These are phyloP conservation scores for Eumacrocentrus americanus DNA, from an alignment of 2,888 invertebrate species.

Conservation along the genomic window DNA sequence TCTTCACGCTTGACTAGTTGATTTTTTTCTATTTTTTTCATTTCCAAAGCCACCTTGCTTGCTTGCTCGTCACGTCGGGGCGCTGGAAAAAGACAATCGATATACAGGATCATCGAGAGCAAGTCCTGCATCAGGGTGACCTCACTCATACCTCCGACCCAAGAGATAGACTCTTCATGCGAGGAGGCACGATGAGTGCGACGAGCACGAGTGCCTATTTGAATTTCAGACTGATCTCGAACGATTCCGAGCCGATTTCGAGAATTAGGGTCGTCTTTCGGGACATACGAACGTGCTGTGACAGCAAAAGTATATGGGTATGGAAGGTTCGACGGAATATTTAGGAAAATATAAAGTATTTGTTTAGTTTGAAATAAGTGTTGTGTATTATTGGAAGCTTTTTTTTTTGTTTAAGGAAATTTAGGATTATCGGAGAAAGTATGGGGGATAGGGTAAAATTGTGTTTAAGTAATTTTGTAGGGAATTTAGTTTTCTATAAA, in stretches of 20 bases:
- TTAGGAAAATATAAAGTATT: no score
- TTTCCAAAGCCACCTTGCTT: background rate
- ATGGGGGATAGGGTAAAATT: no score
- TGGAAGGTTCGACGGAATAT: no score
- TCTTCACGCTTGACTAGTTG: constrained; percentile 15
- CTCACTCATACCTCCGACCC: background rate
- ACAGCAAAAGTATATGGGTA: background rate
- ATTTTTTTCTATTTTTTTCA: background rate
- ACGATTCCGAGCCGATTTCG: constrained; percentile 39
- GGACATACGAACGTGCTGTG: constrained; percentile 14
- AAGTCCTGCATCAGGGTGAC: background rate
- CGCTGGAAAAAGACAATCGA: constrained; percentile 15
- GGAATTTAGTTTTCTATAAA: no score
- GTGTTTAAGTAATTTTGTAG: no score
- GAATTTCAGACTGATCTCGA: constrained; percentile 10
- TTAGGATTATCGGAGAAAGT: no score
- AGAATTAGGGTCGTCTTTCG: constrained; percentile 40
- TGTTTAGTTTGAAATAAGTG: no score
- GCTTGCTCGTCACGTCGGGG: constrained; percentile 18
- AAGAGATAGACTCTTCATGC: background rate
- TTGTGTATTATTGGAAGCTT: no score
- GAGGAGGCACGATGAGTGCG: background rate
- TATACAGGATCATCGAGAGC: constrained; percentile 14
- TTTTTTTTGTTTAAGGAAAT: no score
- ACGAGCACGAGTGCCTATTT: constrained; percentile 4